phyloP scores from a whole-genome alignment of 2,797 vertebrate genomes.

The Erethizon dorsatum region DNA sequence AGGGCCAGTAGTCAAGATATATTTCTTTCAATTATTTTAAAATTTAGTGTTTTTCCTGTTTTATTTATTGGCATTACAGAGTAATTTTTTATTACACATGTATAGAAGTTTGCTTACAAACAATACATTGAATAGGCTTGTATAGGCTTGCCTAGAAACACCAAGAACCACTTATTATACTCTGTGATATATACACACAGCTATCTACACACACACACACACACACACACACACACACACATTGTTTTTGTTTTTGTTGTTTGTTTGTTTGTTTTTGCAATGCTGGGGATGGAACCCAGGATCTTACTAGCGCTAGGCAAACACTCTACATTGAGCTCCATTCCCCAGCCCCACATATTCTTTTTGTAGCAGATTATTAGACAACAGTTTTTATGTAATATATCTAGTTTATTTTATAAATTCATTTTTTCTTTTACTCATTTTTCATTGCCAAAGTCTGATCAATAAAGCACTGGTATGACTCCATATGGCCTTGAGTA shows the following conservation, averaged over 20 bases:
- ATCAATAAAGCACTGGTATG: neutral
- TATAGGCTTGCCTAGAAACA: conserved; percentile 39
- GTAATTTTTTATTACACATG: conserved; percentile 17
- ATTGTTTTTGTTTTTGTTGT: neutral
- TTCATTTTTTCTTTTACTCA: conserved; percentile 53
- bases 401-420: conserved; percentile 32
- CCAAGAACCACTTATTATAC: neutral
- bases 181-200: neutral
- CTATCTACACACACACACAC: neutral
- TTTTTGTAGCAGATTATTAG: conserved; percentile 40
- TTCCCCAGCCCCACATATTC: neutral
- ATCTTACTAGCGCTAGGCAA: neutral
- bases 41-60: conserved; percentile 47
- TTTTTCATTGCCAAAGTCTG: conserved; percentile 48
- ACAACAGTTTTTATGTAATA: conserved; percentile 8
- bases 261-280: neutral
- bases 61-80: conserved; percentile 47
- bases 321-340: neutral
- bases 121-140: conserved; percentile 4
- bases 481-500: conserved; percentile 23
- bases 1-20: neutral
- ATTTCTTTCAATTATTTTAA: conserved; percentile 54
- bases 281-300: neutral
- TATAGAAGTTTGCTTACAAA: conserved; percentile 35
- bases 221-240: neutral